phyloP scores from a whole-genome alignment of 2,797 vertebrate genomes.

The Macropus fuliginosus region DNA sequence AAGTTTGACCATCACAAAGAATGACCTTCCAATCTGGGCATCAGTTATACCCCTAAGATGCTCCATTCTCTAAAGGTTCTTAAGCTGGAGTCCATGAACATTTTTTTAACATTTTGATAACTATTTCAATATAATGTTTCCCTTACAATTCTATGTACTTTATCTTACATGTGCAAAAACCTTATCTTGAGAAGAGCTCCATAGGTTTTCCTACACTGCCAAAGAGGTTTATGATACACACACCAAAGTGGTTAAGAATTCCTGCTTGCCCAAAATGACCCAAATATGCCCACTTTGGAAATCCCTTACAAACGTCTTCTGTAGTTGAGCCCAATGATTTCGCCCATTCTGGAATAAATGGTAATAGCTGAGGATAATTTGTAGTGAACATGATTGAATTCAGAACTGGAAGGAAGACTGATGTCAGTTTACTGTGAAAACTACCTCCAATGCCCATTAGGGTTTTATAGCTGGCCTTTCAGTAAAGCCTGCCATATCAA shows the following conservation, averaged over 20 bases:
- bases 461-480: background rate
- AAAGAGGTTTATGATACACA: background rate
- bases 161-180: background rate
- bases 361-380: background rate
- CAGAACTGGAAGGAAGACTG: conserved; percentile 13
- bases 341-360: conserved; percentile 30
- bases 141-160: background rate
- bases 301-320: conserved; percentile 42
- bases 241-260: background rate
- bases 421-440: background rate
- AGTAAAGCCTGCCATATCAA: background rate
- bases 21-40: background rate
- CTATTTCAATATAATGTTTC: background rate
- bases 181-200: background rate
- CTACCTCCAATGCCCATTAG: background rate
- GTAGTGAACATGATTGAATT: conserved; percentile 37
- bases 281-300: conserved; percentile 10
- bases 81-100: background rate
- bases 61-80: background rate
- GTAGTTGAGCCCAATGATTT: conserved; percentile 13
- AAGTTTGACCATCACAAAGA: background rate
- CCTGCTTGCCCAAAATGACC: background rate
- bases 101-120: background rate
- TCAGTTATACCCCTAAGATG: background rate
- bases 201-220: background rate